Percentiles rank a stretch among this genome's conserved stretches.
phyloP scores from a whole-genome alignment of 1,140 invertebrate genomes.

The Tetramorium parvispinum region DNA sequence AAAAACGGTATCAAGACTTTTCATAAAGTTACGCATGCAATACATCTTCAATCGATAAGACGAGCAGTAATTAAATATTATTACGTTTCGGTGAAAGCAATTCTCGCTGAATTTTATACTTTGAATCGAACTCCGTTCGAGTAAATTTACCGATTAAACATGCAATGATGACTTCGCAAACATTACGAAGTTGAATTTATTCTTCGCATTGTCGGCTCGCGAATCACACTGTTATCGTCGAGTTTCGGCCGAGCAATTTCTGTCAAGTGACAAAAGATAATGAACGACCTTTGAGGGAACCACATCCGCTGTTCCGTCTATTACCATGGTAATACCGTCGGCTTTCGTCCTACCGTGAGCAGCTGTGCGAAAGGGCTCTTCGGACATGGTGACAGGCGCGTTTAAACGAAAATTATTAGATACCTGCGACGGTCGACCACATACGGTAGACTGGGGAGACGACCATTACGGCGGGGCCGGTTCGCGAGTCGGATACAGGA shows the following conservation, averaged over 20 bases:
- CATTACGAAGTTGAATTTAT: constrained; percentile 16
- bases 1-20: background rate
- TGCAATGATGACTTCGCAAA: background rate
- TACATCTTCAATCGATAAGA: background rate
- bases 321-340: constrained; percentile 75
- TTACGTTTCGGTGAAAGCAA: background rate
- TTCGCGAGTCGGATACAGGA: constrained; percentile 16
- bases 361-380: constrained; percentile 65
- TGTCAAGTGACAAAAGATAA: constrained; percentile 67
- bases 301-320: constrained; percentile 72
- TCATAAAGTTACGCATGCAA: background rate
- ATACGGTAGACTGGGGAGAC: constrained; percentile 49
- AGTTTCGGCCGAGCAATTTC: background rate
- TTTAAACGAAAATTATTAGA: constrained; percentile 75
- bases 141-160: constrained; percentile 4
- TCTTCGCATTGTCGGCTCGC: background rate
- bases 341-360: constrained; percentile 49
- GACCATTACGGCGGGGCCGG: constrained; percentile 48
- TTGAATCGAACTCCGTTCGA: background rate
- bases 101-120: background rate
- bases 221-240: constrained; percentile 8
- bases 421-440: constrained; percentile 59
- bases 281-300: constrained; percentile 76
- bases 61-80: background rate
- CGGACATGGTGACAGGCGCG: constrained; percentile 25